A percentile compares a stretch with the other conserved stretches of the same genome.
phyloP scores from a whole-genome alignment of 2,888 invertebrate genomes.

The Eueremaeus valkanovi region DNA sequence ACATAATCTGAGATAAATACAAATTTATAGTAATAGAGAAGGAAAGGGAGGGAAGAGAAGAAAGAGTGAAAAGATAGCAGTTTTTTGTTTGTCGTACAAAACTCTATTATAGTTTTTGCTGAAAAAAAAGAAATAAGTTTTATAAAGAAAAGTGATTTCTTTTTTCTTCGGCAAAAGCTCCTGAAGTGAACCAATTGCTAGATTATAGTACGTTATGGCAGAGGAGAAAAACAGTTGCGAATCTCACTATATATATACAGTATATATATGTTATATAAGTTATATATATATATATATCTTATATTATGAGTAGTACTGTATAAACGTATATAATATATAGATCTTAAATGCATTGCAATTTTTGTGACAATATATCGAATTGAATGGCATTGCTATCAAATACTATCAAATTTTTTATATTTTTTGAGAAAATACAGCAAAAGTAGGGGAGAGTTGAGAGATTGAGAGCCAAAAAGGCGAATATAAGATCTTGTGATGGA shows the following conservation, averaged over 20 bases:
- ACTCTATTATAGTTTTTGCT: constrained; percentile 23
- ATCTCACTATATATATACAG: too few relatives aligned
- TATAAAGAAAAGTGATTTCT: constrained; percentile 7
- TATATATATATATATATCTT: too few relatives aligned
- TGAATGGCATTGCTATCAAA: not conserved
- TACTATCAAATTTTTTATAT: not conserved
- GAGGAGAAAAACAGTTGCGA: not conserved
- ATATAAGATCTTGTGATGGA: not conserved
- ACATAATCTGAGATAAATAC: not conserved
- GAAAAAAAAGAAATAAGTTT: constrained; percentile 2
- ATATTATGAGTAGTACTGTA: not conserved
- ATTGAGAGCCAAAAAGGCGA: not conserved
- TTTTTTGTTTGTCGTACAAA: constrained; percentile 16
- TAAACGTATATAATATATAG: constrained; percentile 10
- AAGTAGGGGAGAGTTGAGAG: too few relatives aligned
- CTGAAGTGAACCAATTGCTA: constrained; percentile 18
- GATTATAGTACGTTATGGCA: constrained; percentile 5
- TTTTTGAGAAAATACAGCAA: not conserved
- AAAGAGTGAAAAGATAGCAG: not conserved
- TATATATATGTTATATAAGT: not conserved
- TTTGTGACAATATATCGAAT: constrained; percentile 3
- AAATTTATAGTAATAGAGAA: not conserved
- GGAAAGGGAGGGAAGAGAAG: not conserved
- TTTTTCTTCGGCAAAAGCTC: not conserved
- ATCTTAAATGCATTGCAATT: not conserved